A percentile compares a stretch with the other conserved stretches of the same genome.
These are phyloP conservation scores for Urocitellus parryii DNA, from an alignment of 2,113 vertebrate species.

Conservation along the genomic window DNA sequence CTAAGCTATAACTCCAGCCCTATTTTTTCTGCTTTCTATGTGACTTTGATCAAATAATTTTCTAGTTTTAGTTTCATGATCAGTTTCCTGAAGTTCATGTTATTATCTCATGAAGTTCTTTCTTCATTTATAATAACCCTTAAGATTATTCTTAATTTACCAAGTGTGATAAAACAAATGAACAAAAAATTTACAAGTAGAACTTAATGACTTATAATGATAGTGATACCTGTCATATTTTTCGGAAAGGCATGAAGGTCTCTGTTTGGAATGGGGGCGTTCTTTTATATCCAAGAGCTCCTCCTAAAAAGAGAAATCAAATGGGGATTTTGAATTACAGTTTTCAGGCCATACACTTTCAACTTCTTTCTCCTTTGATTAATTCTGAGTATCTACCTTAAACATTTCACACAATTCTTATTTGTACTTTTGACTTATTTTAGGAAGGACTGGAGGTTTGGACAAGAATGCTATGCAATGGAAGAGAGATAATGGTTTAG, in stretches of 20 bases:
- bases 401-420: constrained; percentile 14
- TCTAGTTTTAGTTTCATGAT: constrained; percentile 38
- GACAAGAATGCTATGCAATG: neutral
- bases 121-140: neutral
- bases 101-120: neutral
- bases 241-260: constrained; percentile 96
- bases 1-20: neutral
- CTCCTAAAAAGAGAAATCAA: constrained; percentile 89
- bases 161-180: constrained; percentile 12
- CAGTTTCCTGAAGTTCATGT: neutral
- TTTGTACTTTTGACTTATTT: constrained; percentile 18
- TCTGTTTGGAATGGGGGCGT: constrained; percentile 94
- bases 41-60: neutral
- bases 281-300: constrained; percentile 97
- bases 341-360: neutral
- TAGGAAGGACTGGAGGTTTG: constrained; percentile 29
- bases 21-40: constrained; percentile 26
- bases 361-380: constrained; percentile 34
- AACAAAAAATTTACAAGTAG: neutral
- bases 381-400: neutral
- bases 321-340: constrained; percentile 8
- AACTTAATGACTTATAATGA: constrained; percentile 30
- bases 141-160: constrained; percentile 41
- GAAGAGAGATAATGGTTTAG: neutral
- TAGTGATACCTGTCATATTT: constrained; percentile 95